Evolutionary conservation across 2,797 vertebrate genomes (phyloP).

Genomic region (Sebastes diploproa): DNA sequence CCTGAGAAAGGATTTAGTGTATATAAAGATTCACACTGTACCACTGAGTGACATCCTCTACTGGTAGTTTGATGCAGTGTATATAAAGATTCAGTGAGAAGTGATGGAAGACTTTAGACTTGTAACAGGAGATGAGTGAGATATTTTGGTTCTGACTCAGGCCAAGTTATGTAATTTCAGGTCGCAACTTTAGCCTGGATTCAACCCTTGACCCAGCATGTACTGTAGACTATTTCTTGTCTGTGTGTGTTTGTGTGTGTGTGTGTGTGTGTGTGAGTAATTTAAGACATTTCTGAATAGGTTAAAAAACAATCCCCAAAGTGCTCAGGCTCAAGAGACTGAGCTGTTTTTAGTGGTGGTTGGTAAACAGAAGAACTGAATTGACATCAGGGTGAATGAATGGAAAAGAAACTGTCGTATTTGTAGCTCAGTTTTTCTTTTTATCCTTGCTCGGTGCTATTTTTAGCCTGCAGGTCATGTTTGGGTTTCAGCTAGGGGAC

Average conservation of each 20-base stretch:
- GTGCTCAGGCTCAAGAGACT: neutral
- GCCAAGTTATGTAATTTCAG: conserved; percentile 63
- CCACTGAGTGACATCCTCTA: too few relatives aligned
- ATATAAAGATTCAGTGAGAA: accelerated
- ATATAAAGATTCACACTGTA: accelerated
- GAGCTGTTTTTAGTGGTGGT: neutral
- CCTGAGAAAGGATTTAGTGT: accelerated
- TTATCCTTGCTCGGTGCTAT: conserved; percentile 33
- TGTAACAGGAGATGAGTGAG: conserved; percentile 22
- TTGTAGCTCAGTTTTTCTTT: conserved; percentile 23
- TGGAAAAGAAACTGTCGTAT: conserved; percentile 2
- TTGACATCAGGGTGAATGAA: conserved; percentile 16
- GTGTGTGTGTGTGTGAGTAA: too few relatives aligned
- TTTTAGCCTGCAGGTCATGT: conserved; percentile 54
- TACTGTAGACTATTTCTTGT: neutral
- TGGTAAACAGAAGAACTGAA: neutral
- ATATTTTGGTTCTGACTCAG: conserved; percentile 51
- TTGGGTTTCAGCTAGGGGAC: conserved; percentile 34
- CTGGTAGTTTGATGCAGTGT: accelerated
- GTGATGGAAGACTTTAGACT: accelerated
- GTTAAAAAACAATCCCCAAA: neutral
- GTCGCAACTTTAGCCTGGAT: conserved; percentile 3
- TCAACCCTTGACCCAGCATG: conserved; percentile 2
- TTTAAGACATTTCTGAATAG: neutral
- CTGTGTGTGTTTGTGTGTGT: too few relatives aligned